Evolutionary conservation across 2,888 invertebrate species (phyloP).

Genomic region (Lepidochitona cinerea): DNA sequence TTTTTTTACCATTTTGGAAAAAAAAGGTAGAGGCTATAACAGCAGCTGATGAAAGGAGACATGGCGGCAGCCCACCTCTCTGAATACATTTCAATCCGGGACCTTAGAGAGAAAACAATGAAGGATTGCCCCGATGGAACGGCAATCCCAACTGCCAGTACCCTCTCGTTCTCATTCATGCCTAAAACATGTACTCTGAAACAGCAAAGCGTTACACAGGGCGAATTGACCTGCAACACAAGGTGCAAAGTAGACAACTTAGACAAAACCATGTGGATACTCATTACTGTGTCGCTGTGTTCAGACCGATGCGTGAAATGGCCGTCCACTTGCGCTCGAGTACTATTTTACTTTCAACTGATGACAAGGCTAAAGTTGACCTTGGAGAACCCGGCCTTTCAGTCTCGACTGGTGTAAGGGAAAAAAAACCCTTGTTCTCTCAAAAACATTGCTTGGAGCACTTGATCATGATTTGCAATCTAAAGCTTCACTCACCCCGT

Average conservation of each 20-base stretch:
- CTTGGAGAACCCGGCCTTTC: constrained; percentile 18
- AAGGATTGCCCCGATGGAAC: constrained; percentile 27
- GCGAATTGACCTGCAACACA: constrained; percentile 24
- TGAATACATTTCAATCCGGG: neutral
- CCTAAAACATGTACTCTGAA: constrained; percentile 26
- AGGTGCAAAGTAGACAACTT: constrained; percentile 27
- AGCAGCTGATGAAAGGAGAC: constrained; percentile 31
- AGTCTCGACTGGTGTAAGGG: constrained; percentile 28
- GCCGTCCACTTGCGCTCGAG: constrained; percentile 18
- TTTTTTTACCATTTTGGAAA: constrained; percentile 19
- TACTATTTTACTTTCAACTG: constrained; percentile 17
- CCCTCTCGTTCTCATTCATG: constrained; percentile 28
- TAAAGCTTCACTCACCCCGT: constrained; percentile 21
- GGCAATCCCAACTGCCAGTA: constrained; percentile 28
- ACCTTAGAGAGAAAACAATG: constrained; percentile 3
- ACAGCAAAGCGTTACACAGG: constrained; percentile 29
- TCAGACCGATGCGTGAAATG: constrained; percentile 24
- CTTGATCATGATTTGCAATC: constrained; percentile 34
- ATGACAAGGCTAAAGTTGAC: constrained; percentile 35
- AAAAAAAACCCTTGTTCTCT: constrained; percentile 22
- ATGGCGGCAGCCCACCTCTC: constrained; percentile 18
- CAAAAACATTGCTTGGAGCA: constrained; percentile 15
- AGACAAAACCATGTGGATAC: constrained; percentile 23
- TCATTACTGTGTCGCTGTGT: constrained; percentile 28
- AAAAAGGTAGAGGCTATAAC: constrained; percentile 15